A percentile compares a stretch with the other conserved stretches of the same genome.
Conservation (phyloP, 2,888 invertebrate genomes). For the Caenorhabditis sp. region DNA sequence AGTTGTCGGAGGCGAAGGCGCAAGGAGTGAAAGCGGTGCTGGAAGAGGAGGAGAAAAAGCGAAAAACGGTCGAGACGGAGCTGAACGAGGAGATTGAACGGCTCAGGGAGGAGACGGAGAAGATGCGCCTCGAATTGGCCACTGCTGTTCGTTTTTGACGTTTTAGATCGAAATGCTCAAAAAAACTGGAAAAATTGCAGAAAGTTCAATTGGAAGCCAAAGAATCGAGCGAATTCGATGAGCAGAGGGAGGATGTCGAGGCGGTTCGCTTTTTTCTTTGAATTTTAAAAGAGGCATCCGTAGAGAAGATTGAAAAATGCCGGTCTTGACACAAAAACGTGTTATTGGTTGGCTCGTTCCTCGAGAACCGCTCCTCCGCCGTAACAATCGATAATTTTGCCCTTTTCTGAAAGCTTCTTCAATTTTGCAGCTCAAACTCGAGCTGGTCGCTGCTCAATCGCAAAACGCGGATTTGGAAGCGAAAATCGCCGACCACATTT, state of each 20-base stretch:
- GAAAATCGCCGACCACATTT: constrained; percentile 27
- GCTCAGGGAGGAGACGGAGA: constrained; percentile 37
- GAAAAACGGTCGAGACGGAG: constrained; percentile 33
- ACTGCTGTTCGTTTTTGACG: not conserved
- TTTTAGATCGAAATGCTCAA: not conserved
- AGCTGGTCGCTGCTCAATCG: not conserved
- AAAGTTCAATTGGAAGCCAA: constrained; percentile 52
- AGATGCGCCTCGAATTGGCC: constrained; percentile 48
- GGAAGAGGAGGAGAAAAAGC: constrained; percentile 60
- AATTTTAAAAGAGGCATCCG: not conserved
- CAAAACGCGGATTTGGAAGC: constrained; percentile 16
- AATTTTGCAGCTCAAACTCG: constrained; percentile 31
- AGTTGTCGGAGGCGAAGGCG: constrained; percentile 72
- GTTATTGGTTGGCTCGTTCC: too few species aligned
- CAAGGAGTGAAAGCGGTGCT: constrained; percentile 74
- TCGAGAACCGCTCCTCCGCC: too few species aligned
- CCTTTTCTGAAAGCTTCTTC: not conserved
- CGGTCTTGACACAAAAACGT: too few species aligned
- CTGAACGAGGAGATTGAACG: constrained; percentile 52
- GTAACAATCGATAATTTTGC: too few species aligned
- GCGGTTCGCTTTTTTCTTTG: constrained; percentile 1
- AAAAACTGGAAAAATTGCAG: constrained; percentile 29
- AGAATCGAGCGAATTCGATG: constrained; percentile 46
- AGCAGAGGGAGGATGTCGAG: constrained; percentile 38
- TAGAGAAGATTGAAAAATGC: too few species aligned